Percentiles rank a stretch among this genome's conserved stretches.
Conservation (phyloP, 2,113 vertebrate genomes). For the Myocastor coypus region DNA sequence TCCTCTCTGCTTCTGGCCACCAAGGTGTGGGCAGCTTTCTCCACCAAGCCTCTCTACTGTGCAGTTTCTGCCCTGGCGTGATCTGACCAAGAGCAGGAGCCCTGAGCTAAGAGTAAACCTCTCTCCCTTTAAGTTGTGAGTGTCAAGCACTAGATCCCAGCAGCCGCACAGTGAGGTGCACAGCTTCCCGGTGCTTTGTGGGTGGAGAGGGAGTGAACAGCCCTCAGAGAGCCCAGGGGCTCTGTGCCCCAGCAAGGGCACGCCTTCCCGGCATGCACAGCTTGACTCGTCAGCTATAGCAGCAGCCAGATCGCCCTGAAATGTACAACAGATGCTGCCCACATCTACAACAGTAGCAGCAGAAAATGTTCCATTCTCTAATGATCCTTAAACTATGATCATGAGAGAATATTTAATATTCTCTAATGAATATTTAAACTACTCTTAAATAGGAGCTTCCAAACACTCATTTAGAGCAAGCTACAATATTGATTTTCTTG, state of each 20-base stretch:
- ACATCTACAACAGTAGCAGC: neutral
- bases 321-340: neutral
- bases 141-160: neutral
- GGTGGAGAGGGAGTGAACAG: neutral
- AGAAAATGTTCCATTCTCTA: neutral
- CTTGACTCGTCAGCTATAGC: neutral
- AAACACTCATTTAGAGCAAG: neutral
- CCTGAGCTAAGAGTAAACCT: neutral
- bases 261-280: neutral
- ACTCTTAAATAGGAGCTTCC: conserved; percentile 23
- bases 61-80: neutral
- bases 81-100: neutral
- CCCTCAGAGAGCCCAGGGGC: neutral
- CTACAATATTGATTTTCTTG: neutral
- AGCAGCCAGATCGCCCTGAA: neutral
- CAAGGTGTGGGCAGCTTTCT: neutral
- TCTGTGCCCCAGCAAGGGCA: neutral
- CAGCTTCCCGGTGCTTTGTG: neutral
- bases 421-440: neutral
- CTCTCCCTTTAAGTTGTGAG: neutral
- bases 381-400: neutral
- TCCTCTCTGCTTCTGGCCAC: neutral
- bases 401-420: neutral
- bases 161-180: neutral
- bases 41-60: no score